Percentiles rank a stretch among this genome's conserved stretches.
These are phyloP conservation scores for Cistogaster globosa DNA, from an alignment of 2,888 invertebrate species.

Conservation along the genomic window DNA sequence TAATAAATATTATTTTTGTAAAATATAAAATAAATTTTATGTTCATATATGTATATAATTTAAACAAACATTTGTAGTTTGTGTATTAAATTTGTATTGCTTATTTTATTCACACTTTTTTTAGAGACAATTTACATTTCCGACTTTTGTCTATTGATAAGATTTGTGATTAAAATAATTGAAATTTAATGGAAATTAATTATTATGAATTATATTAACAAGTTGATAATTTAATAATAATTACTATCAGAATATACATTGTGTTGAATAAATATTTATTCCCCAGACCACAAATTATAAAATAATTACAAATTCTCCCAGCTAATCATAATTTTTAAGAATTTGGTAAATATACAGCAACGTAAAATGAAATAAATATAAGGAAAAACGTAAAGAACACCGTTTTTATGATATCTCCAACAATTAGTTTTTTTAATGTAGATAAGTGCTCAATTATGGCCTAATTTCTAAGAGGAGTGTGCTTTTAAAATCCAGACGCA, in stretches of 20 bases:
- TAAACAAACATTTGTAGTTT: not conserved
- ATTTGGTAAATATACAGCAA: too few relatives aligned
- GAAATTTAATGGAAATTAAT: conserved; percentile 57
- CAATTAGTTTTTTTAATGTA: too few relatives aligned
- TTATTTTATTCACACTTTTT: not conserved
- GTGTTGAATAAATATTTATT: not conserved
- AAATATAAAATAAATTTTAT: too few relatives aligned
- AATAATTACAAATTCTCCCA: not conserved
- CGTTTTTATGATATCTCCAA: too few relatives aligned
- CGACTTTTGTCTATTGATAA: conserved; percentile 37
- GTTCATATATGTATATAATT: too few relatives aligned
- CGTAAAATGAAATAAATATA: too few relatives aligned
- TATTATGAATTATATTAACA: conserved; percentile 41
- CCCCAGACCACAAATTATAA: not conserved
- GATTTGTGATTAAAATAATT: conserved; percentile 57
- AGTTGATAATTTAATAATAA: conserved; percentile 49
- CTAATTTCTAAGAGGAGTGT: too few relatives aligned
- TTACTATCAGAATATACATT: conserved; percentile 10
- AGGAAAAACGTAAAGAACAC: too few relatives aligned
- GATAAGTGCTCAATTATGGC: too few relatives aligned
- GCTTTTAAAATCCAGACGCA: too few relatives aligned
- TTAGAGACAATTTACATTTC: not conserved
- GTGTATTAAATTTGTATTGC: too few relatives aligned
- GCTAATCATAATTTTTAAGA: not conserved
- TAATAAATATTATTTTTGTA: too few relatives aligned